Base-by-base conservation (phyloP, 2,797 vertebrate genomes). In the Bradypodion pumilum region DNA sequence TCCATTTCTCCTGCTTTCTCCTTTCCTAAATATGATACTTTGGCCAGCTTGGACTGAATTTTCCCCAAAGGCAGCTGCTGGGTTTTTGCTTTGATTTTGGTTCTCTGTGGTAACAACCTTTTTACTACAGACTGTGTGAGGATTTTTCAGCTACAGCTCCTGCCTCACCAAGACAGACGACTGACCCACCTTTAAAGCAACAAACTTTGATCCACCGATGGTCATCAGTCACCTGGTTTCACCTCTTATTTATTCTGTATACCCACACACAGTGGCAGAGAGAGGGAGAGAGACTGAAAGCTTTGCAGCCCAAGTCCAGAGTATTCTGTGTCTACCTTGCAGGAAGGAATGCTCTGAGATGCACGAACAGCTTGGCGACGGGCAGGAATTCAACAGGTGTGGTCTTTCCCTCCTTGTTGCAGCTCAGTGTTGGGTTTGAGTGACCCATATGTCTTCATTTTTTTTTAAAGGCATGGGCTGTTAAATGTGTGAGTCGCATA, bases 161-260 rank as follows among this genome's bases (percentile, higher is more conserved):
- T 46, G 32, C 37, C 37, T 32, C 49, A 23, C 68, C 8, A 76
- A 84, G 46, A 42, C 13, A 23, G 56, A 83, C 63, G 52, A 68
- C 59, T 12, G 40, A 78, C 35, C 27, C 81, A 63, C n/a, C 35
- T 60, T 83, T 42, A 87, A 86, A 82, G 81, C 81, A 78, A 83
- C 5, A 37, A 62, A 82, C 90, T 90, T 85, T 35, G 19, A 9
- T 68, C 85, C 74, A 85, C 86, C 86, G 74, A 84, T 73, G 69
- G 89, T 87, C 2, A 83, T 88, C 91, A 84, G 80, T 89, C 81
- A 92, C 88, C 89, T 92, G 90, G 1, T 91, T 89, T 89, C 89
- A 80, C 82, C 86, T 91, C 59, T 92, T 93, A 91, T 90, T 92
- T 92, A 91, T 93, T 92, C 86, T 90, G 85, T 85, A 9, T n/a